Base-by-base conservation (phyloP, 2,888 invertebrate species). In the Thera obeliscata region DNA sequence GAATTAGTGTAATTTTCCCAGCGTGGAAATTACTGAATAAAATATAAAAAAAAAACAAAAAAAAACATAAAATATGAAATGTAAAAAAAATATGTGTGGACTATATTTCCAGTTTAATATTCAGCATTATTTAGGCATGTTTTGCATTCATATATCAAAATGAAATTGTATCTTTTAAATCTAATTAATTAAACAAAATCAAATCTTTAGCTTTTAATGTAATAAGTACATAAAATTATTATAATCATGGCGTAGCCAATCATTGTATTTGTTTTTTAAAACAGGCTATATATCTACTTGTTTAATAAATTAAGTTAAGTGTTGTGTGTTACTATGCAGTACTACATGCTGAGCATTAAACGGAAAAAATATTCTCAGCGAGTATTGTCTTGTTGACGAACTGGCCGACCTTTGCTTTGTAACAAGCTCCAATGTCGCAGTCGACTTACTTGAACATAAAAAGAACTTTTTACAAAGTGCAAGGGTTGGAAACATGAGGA, bases 1-100 rank as follows among this genome's bases (percentile, higher is more conserved):
- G 96, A 96, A 96, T 96, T 96, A 96, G 96, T 96, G 96, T 95
- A 96, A 95, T 96, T 96, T 96, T 96, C 96, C 96, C 95, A 95
- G 94, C 94, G 94, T 94, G 94, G 92, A 94, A 94, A 93, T 93
- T 92, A 94, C 93, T 93, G 83, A 85, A 80, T 79, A 83, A 82
- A 81, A 84, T 80, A 79, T 80, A 78, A 80, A 80, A 79, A 84
- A 81, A 81, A 81, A 81, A 41, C 41, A 46, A 80, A 81, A 78
- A 77, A 80, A 78, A 77, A 67, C 69, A 81, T 64, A 76, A 76
- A 67, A 69, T 48, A 63, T 80, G 84, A 86, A 82, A 79, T 74
- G 61, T 50, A 73, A 81, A 90, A 90, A 89, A 91, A 90, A 91
- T 87, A 90, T 81, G 88, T 89, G 91, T 93, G 91, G 87, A 88